Conservation (phyloP, 2,797 vertebrate species). For the Spinus pinus region DNA sequence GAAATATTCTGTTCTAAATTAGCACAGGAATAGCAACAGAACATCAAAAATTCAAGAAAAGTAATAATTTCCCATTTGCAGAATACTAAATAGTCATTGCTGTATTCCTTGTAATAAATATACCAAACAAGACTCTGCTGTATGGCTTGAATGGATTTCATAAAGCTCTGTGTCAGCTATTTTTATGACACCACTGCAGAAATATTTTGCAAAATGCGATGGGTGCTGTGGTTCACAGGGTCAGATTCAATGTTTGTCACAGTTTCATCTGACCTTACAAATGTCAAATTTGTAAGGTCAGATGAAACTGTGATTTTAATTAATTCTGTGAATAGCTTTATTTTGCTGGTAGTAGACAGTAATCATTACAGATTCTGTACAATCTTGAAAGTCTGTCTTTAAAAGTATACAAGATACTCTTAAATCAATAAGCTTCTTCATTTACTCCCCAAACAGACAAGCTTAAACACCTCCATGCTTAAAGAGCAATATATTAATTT, state of each 20-base stretch:
- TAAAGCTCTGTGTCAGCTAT: not conserved
- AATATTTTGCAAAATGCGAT: not conserved
- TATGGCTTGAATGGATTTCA: not conserved
- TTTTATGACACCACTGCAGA: not conserved
- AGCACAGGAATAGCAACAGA: not conserved
- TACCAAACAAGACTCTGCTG: not conserved
- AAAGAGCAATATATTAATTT: not conserved
- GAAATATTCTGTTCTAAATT: not conserved
- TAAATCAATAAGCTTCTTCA: not conserved
- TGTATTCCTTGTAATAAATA: not conserved
- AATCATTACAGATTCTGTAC: not conserved
- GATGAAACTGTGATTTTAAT: too few species aligned
- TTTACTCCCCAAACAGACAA: not conserved
- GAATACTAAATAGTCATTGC: not conserved
- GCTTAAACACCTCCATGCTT: not conserved
- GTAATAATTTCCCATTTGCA: not conserved
- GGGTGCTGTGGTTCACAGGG: not conserved
- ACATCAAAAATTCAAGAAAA: not conserved
- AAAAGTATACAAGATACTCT: not conserved
- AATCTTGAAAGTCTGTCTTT: not conserved
- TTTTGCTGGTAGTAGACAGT: not conserved
- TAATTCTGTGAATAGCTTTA: not conserved
- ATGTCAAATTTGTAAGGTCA: not conserved
- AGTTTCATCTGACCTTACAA: not conserved
- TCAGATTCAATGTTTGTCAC: not conserved